Conservation (phyloP, 1,140 invertebrate species). For the Formica exsecta region DNA sequence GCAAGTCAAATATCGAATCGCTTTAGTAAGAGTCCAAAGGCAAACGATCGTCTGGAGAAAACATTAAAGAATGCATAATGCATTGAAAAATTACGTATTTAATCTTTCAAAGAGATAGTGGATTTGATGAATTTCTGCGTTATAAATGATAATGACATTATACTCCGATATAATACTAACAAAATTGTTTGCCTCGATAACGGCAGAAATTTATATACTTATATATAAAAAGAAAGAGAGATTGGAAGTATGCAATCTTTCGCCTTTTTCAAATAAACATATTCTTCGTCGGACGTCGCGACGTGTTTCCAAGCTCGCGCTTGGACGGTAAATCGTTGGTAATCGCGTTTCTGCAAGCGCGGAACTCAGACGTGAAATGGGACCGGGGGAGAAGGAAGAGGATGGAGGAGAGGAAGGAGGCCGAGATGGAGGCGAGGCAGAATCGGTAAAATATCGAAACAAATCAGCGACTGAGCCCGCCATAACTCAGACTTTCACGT, state of each 20-base stretch:
- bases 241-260: neutral
- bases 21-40: slow-evolving; percentile 4
- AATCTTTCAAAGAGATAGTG: neutral
- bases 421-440: slow-evolving; percentile 67
- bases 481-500: slow-evolving; percentile 85
- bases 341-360: slow-evolving; percentile 55
- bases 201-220: neutral
- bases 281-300: slow-evolving; percentile 29
- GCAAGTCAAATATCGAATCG: neutral
- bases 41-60: neutral
- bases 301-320: slow-evolving; percentile 20
- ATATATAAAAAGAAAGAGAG: neutral
- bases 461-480: slow-evolving; percentile 85
- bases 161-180: neutral
- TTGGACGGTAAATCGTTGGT: slow-evolving; percentile 53
- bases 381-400: slow-evolving; percentile 16
- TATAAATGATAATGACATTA: neutral
- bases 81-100: neutral
- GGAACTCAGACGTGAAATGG: slow-evolving; percentile 47
- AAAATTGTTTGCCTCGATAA: neutral
- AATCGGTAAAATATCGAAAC: slow-evolving; percentile 86
- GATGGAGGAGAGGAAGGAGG: neutral
- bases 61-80: neutral
- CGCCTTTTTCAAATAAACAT: slow-evolving; percentile 28
- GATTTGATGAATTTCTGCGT: neutral